Evolutionary conservation across 2,888 invertebrate genomes (phyloP).

Genomic region (Agapostemon virescens): DNA sequence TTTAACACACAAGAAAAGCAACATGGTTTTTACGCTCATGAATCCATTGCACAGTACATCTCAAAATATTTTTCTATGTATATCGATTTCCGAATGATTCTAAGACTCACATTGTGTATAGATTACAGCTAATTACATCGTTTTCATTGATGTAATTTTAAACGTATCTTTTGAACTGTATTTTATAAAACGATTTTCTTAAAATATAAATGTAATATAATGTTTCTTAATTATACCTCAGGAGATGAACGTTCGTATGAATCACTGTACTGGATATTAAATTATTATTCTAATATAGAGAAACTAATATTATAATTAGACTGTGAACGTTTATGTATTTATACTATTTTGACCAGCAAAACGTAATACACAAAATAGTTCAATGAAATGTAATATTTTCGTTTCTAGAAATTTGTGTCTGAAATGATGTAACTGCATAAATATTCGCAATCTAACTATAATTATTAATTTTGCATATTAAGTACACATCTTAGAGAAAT

Average conservation of each 20-base stretch:
- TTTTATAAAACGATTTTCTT: constrained; percentile 11
- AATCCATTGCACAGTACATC: constrained; percentile 60
- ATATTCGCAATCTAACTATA: constrained; percentile 2
- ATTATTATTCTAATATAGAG: constrained; percentile 18
- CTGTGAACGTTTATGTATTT: not conserved
- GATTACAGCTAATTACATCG: constrained; percentile 17
- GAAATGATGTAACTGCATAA: not conserved
- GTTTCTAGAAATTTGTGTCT: not conserved
- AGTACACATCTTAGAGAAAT: constrained; percentile 54
- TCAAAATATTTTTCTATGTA: constrained; percentile 38
- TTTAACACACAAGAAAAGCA: constrained; percentile 31
- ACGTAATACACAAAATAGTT: not conserved
- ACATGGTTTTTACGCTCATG: constrained; percentile 31
- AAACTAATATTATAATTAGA: constrained; percentile 14
- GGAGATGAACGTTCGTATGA: constrained; percentile 11
- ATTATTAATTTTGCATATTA: constrained; percentile 47
- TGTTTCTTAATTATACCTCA: constrained; percentile 13
- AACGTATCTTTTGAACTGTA: not conserved
- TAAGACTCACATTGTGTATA: constrained; percentile 23
- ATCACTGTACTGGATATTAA: constrained; percentile 16
- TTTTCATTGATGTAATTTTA: not conserved
- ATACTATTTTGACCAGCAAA: not conserved
- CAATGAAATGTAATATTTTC: not conserved
- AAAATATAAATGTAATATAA: constrained; percentile 9
- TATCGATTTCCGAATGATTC: constrained; percentile 25